Conservation (phyloP, 2,888 invertebrate species). For the Ichneumon xanthorius region DNA sequence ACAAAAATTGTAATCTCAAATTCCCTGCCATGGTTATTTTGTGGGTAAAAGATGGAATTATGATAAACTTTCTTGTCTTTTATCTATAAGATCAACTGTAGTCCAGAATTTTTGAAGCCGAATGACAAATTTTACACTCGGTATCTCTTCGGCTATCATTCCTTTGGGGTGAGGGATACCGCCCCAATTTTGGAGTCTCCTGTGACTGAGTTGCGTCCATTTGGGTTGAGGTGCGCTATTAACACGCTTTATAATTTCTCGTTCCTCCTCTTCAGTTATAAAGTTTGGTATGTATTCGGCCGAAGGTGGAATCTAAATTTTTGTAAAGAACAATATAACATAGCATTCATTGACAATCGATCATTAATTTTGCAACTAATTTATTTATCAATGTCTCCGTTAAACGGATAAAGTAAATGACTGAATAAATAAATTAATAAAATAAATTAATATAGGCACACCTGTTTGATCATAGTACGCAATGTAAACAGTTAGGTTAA, state of each 20-base stretch:
- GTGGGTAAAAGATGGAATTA: no score
- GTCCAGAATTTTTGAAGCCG: background rate
- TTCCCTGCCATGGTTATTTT: no score
- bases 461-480: no score
- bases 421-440: no score
- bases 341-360: constrained; percentile 2
- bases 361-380: background rate
- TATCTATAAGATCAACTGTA: no score
- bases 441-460: no score
- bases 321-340: background rate
- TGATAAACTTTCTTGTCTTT: no score
- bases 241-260: constrained; percentile 90
- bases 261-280: constrained; percentile 91
- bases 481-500: no score
- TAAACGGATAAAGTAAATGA: no score
- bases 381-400: no score
- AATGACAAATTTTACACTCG: constrained; percentile 81
- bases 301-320: constrained; percentile 84
- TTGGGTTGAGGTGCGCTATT: constrained; percentile 95
- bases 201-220: constrained; percentile 96
- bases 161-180: constrained; percentile 97
- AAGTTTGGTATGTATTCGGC: constrained; percentile 95
- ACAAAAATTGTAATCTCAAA: no score
- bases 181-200: constrained; percentile 99
- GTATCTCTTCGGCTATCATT: constrained; percentile 96